phyloP scores from a whole-genome alignment of 2,888 invertebrate genomes.

The Caenorhabditis afra region DNA sequence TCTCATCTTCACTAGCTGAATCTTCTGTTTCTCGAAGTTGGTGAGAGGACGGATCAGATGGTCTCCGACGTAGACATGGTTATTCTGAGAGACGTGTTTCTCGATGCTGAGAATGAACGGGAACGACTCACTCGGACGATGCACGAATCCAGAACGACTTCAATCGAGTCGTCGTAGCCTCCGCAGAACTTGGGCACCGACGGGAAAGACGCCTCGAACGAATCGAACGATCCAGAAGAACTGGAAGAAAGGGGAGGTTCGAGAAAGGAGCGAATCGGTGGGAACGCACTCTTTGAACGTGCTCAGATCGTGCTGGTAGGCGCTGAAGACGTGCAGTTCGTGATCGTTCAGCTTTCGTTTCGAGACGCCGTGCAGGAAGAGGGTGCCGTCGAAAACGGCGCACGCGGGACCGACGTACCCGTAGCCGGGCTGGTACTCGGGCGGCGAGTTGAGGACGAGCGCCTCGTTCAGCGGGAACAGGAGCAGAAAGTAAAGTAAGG shows the following conservation, averaged over 20 bases:
- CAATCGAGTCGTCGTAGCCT: conserved; percentile 66
- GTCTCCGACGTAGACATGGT: conserved; percentile 67
- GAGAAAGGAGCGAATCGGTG: background rate
- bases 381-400: conserved; percentile 66
- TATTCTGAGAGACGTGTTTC: too few relatives aligned
- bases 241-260: conserved; percentile 8
- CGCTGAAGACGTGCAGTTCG: conserved; percentile 59
- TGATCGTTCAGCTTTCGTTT: conserved; percentile 52
- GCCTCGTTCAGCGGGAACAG: conserved; percentile 6
- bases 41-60: conserved; percentile 63
- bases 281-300: conserved; percentile 61
- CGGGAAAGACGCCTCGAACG: conserved; percentile 59
- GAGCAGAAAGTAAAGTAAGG: conserved; percentile 41
- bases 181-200: conserved; percentile 66
- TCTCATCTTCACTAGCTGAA: conserved; percentile 60
- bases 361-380: conserved; percentile 67
- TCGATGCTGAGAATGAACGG: too few relatives aligned
- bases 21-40: conserved; percentile 64
- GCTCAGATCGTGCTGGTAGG: conserved; percentile 60
- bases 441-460: conserved; percentile 30
- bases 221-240: conserved; percentile 27
- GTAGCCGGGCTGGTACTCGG: conserved; percentile 83
- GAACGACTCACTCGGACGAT: conserved; percentile 61
- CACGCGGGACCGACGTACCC: conserved; percentile 69
- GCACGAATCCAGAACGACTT: conserved; percentile 65